These are phyloP conservation scores for Cecidostiba fungosa DNA, from an alignment of 2,888 invertebrate species.

Conservation along the genomic window DNA sequence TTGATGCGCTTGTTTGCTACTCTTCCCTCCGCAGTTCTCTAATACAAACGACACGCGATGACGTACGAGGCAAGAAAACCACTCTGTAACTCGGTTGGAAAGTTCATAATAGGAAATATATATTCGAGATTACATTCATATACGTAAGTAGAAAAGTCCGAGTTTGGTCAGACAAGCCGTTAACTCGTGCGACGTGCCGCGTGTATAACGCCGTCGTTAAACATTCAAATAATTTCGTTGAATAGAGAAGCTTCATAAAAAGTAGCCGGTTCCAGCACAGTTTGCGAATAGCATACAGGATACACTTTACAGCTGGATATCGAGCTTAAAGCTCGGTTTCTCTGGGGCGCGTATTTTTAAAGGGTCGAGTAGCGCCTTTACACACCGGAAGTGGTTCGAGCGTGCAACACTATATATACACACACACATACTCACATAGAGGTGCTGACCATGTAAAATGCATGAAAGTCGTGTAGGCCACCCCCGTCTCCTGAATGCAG, in stretches of 20 bases:
- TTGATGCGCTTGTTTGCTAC: conserved; percentile 35
- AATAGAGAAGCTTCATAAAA: neutral
- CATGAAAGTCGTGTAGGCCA: conserved; percentile 73
- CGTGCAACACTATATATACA: neutral
- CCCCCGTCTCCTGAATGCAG: conserved; percentile 74
- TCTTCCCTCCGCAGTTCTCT: neutral
- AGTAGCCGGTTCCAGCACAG: neutral
- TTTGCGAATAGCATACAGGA: neutral
- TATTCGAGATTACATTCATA: no score
- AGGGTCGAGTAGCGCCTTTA: conserved; percentile 22
- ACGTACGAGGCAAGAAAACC: neutral
- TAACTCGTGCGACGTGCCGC: no score
- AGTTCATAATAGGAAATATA: no score
- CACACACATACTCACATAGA: conserved; percentile 46
- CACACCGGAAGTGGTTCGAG: neutral
- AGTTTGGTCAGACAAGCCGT: neutral
- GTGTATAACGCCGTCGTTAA: neutral
- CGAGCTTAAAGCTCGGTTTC: conserved; percentile 36
- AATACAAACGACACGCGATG: neutral
- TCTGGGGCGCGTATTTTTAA: neutral
- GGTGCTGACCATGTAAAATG: conserved; percentile 76
- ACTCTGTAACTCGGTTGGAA: neutral
- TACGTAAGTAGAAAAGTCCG: neutral
- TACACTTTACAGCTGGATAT: neutral
- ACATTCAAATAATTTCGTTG: neutral